These are phyloP conservation scores for Chelidonichthys spinosus DNA, from an alignment of 2,797 vertebrate genomes.

Conservation along the genomic window DNA sequence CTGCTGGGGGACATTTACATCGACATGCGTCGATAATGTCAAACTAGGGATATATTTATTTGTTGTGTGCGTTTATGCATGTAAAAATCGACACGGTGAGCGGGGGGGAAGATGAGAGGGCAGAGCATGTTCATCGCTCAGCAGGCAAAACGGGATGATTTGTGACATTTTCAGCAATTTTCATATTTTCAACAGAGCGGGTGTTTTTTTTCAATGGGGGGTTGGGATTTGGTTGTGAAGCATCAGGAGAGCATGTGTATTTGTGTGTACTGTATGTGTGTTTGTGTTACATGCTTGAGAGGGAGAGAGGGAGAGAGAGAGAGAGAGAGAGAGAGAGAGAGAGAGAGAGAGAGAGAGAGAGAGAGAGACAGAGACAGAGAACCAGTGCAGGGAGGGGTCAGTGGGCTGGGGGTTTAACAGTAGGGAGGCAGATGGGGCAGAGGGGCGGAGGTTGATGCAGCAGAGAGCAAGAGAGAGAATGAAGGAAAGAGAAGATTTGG, in stretches of 20 bases:
- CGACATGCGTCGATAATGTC: conserved; percentile 43
- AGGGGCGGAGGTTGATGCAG: conserved; percentile 85
- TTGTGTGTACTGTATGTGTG: conserved; percentile 66
- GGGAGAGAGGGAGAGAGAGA: conserved; percentile 21
- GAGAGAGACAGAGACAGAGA: conserved; percentile 29
- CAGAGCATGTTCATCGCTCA: conserved; percentile 45
- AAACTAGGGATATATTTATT: conserved; percentile 35
- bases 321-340: conserved; percentile 31
- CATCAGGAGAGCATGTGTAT: conserved; percentile 67
- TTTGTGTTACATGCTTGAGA: conserved; percentile 59
- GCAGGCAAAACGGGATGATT: conserved; percentile 44
- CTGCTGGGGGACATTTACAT: conserved; percentile 30
- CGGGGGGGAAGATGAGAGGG: conserved; percentile 7
- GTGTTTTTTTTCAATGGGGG: conserved; percentile 41
- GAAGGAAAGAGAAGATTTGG: conserved; percentile 68
- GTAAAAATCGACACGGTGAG: conserved; percentile 33
- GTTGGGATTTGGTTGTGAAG: conserved; percentile 55
- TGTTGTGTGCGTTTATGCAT: conserved; percentile 32
- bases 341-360: conserved; percentile 33
- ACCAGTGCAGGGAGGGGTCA: conserved; percentile 76
- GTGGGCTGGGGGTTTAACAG: conserved; percentile 75
- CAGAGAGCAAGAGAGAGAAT: conserved; percentile 66
- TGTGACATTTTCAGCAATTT: conserved; percentile 60
- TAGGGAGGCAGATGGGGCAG: conserved; percentile 83
- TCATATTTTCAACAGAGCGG: conserved; percentile 52